These are phyloP conservation scores for Patagioenas fasciata DNA, from an alignment of 2,113 vertebrate species.

Conservation along the genomic window DNA sequence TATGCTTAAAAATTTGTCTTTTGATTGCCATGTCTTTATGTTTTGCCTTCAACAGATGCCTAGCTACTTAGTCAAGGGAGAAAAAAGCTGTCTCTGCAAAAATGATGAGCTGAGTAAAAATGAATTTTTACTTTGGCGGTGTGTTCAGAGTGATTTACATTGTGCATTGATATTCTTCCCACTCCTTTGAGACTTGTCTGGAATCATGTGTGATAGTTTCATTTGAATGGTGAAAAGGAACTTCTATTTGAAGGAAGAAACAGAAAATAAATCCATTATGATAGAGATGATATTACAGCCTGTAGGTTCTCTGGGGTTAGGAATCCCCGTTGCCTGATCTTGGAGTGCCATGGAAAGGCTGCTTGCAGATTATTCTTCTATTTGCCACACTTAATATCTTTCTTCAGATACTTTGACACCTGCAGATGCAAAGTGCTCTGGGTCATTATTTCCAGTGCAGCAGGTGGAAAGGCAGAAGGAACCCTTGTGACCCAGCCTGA, in stretches of 20 bases:
- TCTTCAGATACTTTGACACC: not conserved
- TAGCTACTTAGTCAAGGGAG: not conserved
- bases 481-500: no score
- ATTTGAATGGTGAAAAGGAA: not conserved
- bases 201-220: not conserved
- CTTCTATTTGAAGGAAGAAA: not conserved
- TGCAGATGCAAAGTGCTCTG: not conserved
- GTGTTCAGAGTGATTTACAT: not conserved
- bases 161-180: not conserved
- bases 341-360: not conserved
- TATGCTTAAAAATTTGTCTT: not conserved
- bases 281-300: not conserved
- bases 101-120: constrained; percentile 14
- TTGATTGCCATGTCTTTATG: constrained; percentile 18
- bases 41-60: constrained; percentile 15
- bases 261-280: not conserved
- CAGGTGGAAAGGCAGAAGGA: not conserved
- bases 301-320: not conserved
- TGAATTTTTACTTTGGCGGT: not conserved
- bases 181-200: not conserved
- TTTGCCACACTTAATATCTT: not conserved
- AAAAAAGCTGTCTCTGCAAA: constrained; percentile 11
- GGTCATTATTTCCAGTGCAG: not conserved
- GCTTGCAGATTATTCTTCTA: not conserved
- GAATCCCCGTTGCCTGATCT: not conserved